Evolutionary conservation across 2,113 vertebrate species (phyloP).

Genomic region (Ceyx cyanopectus): DNA sequence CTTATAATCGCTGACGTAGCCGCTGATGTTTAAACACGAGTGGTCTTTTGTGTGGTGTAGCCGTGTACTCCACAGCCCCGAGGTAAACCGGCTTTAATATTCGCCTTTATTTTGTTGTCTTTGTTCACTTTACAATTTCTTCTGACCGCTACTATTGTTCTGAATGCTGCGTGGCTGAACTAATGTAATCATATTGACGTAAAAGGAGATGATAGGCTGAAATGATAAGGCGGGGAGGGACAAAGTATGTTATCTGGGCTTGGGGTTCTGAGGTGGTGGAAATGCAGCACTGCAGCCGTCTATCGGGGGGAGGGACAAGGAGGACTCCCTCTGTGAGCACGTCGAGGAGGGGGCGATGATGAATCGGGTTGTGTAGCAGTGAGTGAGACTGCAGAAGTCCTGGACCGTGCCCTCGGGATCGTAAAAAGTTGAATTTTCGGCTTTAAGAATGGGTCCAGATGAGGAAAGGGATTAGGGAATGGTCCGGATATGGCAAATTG

Average conservation of each 20-base stretch:
- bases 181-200: background rate
- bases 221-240: background rate
- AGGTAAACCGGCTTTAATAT: background rate
- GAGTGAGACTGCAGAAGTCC: background rate
- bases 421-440: too few relatives aligned
- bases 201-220: background rate
- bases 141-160: background rate
- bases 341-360: fast-evolving
- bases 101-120: background rate
- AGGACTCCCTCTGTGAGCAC: background rate
- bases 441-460: background rate
- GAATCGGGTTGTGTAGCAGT: fast-evolving
- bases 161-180: background rate
- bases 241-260: background rate
- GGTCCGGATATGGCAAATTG: background rate
- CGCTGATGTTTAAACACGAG: background rate
- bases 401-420: fast-evolving
- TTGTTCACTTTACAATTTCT: background rate
- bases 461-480: background rate
- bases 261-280: fast-evolving
- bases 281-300: background rate
- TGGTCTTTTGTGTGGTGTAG: background rate
- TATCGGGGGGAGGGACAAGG: fast-evolving
- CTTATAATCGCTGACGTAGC: background rate
- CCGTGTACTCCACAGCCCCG: background rate